Base-by-base conservation (phyloP, 2,888 invertebrate species). In the Girardia tigrina region DNA sequence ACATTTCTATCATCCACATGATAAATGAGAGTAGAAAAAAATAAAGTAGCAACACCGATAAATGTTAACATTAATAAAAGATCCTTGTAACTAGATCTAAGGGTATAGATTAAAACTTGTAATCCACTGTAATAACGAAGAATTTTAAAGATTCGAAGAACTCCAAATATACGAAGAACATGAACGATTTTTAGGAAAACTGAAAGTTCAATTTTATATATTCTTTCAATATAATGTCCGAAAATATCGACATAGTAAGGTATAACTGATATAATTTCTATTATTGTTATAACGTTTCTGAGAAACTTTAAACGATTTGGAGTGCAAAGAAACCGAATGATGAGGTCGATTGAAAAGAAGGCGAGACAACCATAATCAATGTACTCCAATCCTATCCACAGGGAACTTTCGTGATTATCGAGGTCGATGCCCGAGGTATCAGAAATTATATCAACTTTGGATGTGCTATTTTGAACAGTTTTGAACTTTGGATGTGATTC, bases 81-180 rank as follows among this genome's bases (percentile, higher is more conserved):
- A 20, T 75, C 75, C 26, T 75, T 75, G 20, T 42, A 42, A 26
- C 75, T 75, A 6, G 75, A 75, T 20, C 75, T 72, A 12, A 75
- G 42, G 16, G 75, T 75, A 28, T 75, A 75, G 2, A 75, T 26
- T 14, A 75, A 73, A 6, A 75, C 75, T 29, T 74, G 72, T 20
- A 75, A 42, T 26, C 75, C 75, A n/a, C 72, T 74, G 42, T 75
- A 75, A 42, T 75, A 75, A 16, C 75, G 75, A 16, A 75, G 73
- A 26, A 75, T 74, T 42, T 75, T 75, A 23, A 75, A 73, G 4
- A 75, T 36, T 23, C 75, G 72, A 1, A 75, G 28, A 8, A 75
- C 72, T 20, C 73, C 73, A 29, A 75, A 75, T 26, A 75, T 75
- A 1, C 75, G 28, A 4, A 75, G 27, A 23, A 74, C 42, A 27